Evolutionary conservation across 2,113 vertebrate species (phyloP), one percentile per base, ranked within the genome.

Genomic region (Elachura formosa): DNA sequence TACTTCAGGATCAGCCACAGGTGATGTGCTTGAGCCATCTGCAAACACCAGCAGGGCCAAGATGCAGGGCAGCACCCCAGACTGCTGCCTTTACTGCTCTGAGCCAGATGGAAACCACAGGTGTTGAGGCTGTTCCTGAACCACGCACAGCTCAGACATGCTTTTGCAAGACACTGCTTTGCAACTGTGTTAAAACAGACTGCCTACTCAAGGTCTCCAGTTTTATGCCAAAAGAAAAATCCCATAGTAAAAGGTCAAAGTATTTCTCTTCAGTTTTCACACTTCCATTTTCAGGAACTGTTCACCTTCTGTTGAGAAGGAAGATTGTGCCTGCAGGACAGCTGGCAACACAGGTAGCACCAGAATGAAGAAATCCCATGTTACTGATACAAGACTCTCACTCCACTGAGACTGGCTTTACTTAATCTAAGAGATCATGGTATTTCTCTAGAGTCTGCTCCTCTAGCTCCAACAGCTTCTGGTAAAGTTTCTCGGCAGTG

Each of bases 381-480:
- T 79, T 40, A 87, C 31, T 9, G 2, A 69, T 10, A 46, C 1
- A 3, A 61, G 38, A 55, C 36, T 62, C 5, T n/a, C 22, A 91
- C 45, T 33, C 85, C 54, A 40, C n/a, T 56, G 14, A 51, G 54
- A 82, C 41, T 15, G 54, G 23, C 23, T 91, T 83, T 68, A 49
- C 7, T 96, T 94, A 94, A 51, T 95, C 94, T 71, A 94, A 48
- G 48, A 94, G 90, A 74, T 95, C 93, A 34, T 2, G 52, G 48
- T 96, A 90, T 89, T 38, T 94, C 78, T 85, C 73, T 43, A 93
- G 71, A 36, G 88, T 5, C 10, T 67, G 54, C 76, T 94, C 96
- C 94, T 99, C 98, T 61, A 99, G 97, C 38, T 98, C 98, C 64
- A 98, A 77, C 71, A 99, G 95, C 84, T 97, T 97, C 68, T 98